Base-by-base conservation (phyloP, 2,113 vertebrate genomes). In the Ciconia stormi region DNA sequence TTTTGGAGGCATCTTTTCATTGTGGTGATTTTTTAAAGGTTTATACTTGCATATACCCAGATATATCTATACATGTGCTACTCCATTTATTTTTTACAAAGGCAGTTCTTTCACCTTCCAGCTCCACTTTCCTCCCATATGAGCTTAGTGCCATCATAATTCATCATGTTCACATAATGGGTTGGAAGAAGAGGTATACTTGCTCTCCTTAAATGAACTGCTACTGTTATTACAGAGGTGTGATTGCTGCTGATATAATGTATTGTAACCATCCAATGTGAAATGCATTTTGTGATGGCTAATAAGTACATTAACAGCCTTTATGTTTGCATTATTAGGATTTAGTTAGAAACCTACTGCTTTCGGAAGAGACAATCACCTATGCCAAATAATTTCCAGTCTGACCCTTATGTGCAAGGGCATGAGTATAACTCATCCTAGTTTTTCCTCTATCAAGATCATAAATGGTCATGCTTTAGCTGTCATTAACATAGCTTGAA, bases 271-370 rank as follows among this genome's bases (percentile, higher is more conserved):
- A 95, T 67, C 86, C 95, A 97, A 97, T 87, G 89, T 97, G 94
- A 97, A 97, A 95, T 93, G 92, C 81, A 84, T 97, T 96, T 96
- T 97, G 66, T 94, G 94, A 95, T 96, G 89, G 96, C 65, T 95
- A 97, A 97, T 93, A 97, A 94, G 92, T 92, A 82, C 86, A 93
- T 95, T 97, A 97, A 87, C 90, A 90, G 73, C 84, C 95, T 96
- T 95, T 94, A 96, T 97, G 95, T 94, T 96, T 96, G 90, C 87
- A 93, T 97, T 97, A 97, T 97, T 95, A 93, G 94, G 94, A 90
- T 97, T 95, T 95, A 95, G 97, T 97, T 95, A 89, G 95, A 92
- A 97, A 95, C 81, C 53, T 65, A 82, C 95, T 91, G 42, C 92
- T 91, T 94, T 97, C 3, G 0, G 81, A 92, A 79, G 83, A 95